These are phyloP conservation scores for Drosophila siamana DNA, from an alignment of 2,888 invertebrate genomes.

Conservation along the genomic window DNA sequence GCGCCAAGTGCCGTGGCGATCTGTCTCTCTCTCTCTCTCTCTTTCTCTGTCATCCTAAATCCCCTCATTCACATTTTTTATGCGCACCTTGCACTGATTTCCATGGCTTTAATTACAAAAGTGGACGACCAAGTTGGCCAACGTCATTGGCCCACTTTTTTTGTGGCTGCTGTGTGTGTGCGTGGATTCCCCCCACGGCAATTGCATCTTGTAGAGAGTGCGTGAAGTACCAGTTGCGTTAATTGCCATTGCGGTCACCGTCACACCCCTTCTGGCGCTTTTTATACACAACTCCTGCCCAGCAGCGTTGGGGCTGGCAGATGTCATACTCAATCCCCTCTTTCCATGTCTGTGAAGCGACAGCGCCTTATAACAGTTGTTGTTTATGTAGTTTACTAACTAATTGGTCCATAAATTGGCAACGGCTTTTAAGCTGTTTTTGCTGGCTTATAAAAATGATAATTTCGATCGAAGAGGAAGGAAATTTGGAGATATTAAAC, in stretches of 20 bases:
- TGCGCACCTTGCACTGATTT: constrained; percentile 67
- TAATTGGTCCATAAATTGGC: constrained; percentile 11
- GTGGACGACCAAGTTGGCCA: constrained; percentile 61
- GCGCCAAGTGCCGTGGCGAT: constrained; percentile 43
- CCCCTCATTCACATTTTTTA: constrained; percentile 31
- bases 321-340: no score
- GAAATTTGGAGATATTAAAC: not conserved
- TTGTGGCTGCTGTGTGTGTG: constrained; percentile 29
- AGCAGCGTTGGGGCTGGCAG: constrained; percentile 3
- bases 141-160: constrained; percentile 68
- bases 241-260: constrained; percentile 43
- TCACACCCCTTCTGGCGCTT: constrained; percentile 34
- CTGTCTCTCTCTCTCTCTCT: not conserved
- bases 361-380: not conserved
- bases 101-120: constrained; percentile 68
- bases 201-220: constrained; percentile 40
- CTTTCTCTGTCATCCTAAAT: no score
- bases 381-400: constrained; percentile 5
- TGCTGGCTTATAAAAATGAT: not conserved
- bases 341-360: constrained; percentile 4
- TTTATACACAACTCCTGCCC: not conserved
- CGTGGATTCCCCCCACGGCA: constrained; percentile 34
- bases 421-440: not conserved
- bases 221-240: constrained; percentile 50
- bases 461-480: not conserved